phyloP scores from a whole-genome alignment of 2,888 invertebrate genomes.

The Dione vanillae region DNA sequence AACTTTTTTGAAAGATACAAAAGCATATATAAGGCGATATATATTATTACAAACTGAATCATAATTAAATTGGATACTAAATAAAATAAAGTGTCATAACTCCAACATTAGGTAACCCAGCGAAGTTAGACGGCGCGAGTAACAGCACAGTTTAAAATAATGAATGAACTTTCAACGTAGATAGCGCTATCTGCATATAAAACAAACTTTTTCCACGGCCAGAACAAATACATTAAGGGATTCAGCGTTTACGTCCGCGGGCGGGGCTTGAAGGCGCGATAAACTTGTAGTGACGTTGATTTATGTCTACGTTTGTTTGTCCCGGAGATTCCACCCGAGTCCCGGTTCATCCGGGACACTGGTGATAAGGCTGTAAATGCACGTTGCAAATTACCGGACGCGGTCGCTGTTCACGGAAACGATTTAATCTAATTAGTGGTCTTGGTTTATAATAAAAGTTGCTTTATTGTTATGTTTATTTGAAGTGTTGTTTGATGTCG shows the following conservation, averaged over 20 bases:
- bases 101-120: slow-evolving; percentile 26
- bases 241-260: slow-evolving; percentile 63
- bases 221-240: slow-evolving; percentile 78
- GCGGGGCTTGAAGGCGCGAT: slow-evolving; percentile 70
- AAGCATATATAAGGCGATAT: background rate
- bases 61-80: background rate
- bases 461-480: background rate
- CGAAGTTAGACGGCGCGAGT: slow-evolving; percentile 30
- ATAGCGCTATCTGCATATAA: slow-evolving; percentile 48
- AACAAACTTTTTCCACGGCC: slow-evolving; percentile 53
- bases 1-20: background rate
- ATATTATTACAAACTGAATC: background rate
- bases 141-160: slow-evolving; percentile 49
- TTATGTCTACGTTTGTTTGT: slow-evolving; percentile 82
- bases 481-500: background rate
- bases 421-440: slow-evolving; percentile 42
- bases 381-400: slow-evolving; percentile 73
- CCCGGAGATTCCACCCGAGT: slow-evolving; percentile 66
- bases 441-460: slow-evolving; percentile 1
- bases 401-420: slow-evolving; percentile 66
- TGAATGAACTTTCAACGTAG: slow-evolving; percentile 49
- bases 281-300: slow-evolving; percentile 80
- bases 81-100: slow-evolving; percentile 24
- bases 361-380: slow-evolving; percentile 74
- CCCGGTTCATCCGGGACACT: slow-evolving; percentile 69